Percentiles rank a stretch among this genome's conserved stretches.
These are phyloP conservation scores for Drosophila antonietae DNA, from an alignment of 2,888 invertebrate genomes.

Conservation along the genomic window DNA sequence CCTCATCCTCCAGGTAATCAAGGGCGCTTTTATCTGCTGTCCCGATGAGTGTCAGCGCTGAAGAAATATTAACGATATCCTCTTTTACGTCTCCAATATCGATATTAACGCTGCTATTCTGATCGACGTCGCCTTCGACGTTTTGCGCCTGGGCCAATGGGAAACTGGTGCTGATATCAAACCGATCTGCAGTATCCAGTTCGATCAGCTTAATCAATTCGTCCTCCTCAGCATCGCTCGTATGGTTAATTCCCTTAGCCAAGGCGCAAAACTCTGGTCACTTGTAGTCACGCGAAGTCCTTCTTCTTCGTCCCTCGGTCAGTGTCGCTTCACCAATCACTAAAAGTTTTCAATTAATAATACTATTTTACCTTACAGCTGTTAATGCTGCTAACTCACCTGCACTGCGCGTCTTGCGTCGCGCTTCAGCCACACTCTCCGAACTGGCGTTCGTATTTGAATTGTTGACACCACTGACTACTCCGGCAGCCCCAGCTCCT, in stretches of 20 bases:
- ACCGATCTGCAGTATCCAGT: constrained; percentile 54
- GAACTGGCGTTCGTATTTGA: constrained; percentile 57
- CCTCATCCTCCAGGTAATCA: constrained; percentile 42
- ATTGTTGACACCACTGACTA: constrained; percentile 25
- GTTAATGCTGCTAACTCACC: constrained; percentile 84
- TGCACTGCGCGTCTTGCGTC: constrained; percentile 90
- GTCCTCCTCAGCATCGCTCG: constrained; percentile 69
- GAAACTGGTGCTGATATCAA: constrained; percentile 64
- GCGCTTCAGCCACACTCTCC: constrained; percentile 80
- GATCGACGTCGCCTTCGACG: constrained; percentile 40
- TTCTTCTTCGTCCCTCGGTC: constrained; percentile 86
- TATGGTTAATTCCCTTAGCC: constrained; percentile 79
- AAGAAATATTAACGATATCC: constrained; percentile 47
- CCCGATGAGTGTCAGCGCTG: constrained; percentile 52
- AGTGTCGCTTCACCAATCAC: constrained; percentile 82
- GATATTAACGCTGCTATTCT: constrained; percentile 36
- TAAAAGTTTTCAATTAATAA: constrained; percentile 35
- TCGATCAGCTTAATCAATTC: constrained; percentile 71
- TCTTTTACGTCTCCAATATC: constrained; percentile 25
- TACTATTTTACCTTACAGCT: too few relatives aligned
- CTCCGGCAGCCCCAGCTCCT: constrained; percentile 12
- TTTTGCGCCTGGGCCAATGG: constrained; percentile 81
- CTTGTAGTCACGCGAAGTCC: constrained; percentile 90
- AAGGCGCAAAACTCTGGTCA: constrained; percentile 87
- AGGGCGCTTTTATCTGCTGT: constrained; percentile 30